These are phyloP conservation scores for Melanchra persicariae DNA, from an alignment of 2,888 invertebrate genomes.

Conservation along the genomic window DNA sequence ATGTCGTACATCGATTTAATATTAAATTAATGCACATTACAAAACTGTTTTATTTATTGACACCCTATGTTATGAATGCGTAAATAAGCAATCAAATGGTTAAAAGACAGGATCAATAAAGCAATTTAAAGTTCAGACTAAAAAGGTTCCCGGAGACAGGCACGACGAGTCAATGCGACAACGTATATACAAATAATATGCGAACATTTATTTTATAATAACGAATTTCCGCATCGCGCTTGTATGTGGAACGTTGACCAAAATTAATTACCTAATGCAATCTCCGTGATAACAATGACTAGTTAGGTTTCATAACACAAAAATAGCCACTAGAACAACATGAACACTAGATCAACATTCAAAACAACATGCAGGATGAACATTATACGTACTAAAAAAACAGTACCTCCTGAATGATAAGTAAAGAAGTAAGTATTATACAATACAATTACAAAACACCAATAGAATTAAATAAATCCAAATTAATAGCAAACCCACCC, in stretches of 20 bases:
- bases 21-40: slow-evolving; percentile 81
- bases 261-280: background rate
- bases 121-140: too few relatives aligned
- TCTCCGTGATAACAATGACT: background rate
- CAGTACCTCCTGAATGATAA: background rate
- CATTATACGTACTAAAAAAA: background rate
- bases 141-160: too few relatives aligned
- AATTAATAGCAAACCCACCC: slow-evolving; percentile 7
- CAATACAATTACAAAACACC: background rate
- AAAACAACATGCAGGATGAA: too few relatives aligned
- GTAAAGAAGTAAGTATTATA: slow-evolving; percentile 7
- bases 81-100: background rate
- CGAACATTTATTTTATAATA: background rate
- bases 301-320: background rate
- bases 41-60: slow-evolving; percentile 55
- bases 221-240: background rate
- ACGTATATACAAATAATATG: too few relatives aligned
- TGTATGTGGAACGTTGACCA: background rate
- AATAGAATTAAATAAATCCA: background rate
- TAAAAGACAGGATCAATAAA: too few relatives aligned
- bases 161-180: background rate
- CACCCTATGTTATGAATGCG: background rate
- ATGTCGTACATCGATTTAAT: slow-evolving; percentile 85
- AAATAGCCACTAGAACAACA: background rate
- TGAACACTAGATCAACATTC: background rate